Evolutionary conservation across 1,140 invertebrate genomes (phyloP).

Genomic region (Dendroctonus valens): DNA sequence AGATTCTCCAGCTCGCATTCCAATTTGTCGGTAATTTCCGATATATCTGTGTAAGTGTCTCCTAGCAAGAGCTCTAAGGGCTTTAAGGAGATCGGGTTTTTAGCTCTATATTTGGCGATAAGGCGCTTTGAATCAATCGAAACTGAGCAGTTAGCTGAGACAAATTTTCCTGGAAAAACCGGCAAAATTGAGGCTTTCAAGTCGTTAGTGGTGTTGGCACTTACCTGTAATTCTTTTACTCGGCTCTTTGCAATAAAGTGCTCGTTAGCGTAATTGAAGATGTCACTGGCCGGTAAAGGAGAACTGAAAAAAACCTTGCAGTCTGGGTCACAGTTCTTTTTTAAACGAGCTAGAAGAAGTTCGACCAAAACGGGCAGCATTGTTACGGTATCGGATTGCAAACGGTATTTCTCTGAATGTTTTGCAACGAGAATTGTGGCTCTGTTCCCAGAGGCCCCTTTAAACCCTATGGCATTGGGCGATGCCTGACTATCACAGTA

Average conservation of each 20-base stretch:
- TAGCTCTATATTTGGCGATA: slow-evolving; percentile 72
- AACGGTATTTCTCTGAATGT: slow-evolving; percentile 68
- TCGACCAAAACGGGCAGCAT: slow-evolving; percentile 62
- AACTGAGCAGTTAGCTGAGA: slow-evolving; percentile 66
- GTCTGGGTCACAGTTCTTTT: slow-evolving; percentile 48
- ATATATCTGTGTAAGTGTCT: slow-evolving; percentile 67
- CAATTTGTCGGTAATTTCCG: slow-evolving; percentile 53
- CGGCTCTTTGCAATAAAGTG: slow-evolving; percentile 54
- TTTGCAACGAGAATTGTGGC: slow-evolving; percentile 69
- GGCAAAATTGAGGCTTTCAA: not conserved
- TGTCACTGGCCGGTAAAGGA: slow-evolving; percentile 42
- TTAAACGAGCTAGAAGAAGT: slow-evolving; percentile 61
- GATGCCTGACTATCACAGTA: slow-evolving; percentile 56
- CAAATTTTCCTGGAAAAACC: slow-evolving; percentile 57
- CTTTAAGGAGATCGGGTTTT: slow-evolving; percentile 69
- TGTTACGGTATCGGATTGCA: slow-evolving; percentile 66
- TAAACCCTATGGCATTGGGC: slow-evolving; percentile 60
- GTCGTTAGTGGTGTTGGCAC: too few species aligned
- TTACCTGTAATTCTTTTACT: slow-evolving; percentile 43
- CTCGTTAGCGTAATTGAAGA: slow-evolving; percentile 55
- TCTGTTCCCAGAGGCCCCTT: slow-evolving; percentile 53
- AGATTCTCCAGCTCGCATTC: slow-evolving; percentile 49
- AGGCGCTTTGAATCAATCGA: slow-evolving; percentile 69
- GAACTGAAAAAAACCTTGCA: slow-evolving; percentile 52
- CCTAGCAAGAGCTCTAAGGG: slow-evolving; percentile 70